Percentiles rank a stretch among this genome's conserved stretches.
phyloP scores from a whole-genome alignment of 2,113 vertebrate species.

The Brienomyrus brachyistius region DNA sequence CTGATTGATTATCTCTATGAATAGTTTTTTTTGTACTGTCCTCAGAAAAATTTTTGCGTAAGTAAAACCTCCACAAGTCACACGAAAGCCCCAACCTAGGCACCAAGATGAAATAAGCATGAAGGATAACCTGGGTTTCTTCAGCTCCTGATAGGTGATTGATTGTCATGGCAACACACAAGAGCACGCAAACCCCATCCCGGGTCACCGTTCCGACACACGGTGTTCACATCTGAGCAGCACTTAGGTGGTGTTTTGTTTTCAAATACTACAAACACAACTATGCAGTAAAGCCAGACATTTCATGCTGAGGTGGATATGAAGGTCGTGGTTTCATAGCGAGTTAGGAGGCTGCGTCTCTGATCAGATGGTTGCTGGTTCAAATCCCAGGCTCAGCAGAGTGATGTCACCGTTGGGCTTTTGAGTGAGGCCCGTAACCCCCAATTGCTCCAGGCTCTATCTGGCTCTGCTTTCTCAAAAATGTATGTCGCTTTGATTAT shows the following conservation, averaged over 20 bases:
- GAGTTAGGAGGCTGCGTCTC: background rate
- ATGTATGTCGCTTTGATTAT: background rate
- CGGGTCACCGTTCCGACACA: background rate
- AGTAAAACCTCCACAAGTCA: too few relatives aligned
- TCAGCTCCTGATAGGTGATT: background rate
- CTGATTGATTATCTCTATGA: too few relatives aligned
- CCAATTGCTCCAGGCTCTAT: background rate
- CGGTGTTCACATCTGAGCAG: background rate
- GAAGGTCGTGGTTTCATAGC: background rate
- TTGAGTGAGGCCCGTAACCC: background rate
- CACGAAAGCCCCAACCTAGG: background rate
- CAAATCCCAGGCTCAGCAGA: background rate
- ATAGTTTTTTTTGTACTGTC: too few relatives aligned
- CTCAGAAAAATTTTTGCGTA: too few relatives aligned
- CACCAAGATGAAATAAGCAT: background rate
- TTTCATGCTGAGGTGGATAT: background rate
- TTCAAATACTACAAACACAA: background rate
- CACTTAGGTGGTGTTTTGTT: background rate
- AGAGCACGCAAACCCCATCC: background rate
- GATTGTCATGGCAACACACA: background rate
- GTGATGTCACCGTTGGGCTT: background rate
- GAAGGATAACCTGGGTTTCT: background rate
- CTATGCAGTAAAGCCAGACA: background rate
- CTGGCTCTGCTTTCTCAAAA: background rate
- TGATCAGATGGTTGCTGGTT: background rate